Evolutionary conservation across 1,140 invertebrate species (phyloP).

Genomic region (Matsumurasca onukii): DNA sequence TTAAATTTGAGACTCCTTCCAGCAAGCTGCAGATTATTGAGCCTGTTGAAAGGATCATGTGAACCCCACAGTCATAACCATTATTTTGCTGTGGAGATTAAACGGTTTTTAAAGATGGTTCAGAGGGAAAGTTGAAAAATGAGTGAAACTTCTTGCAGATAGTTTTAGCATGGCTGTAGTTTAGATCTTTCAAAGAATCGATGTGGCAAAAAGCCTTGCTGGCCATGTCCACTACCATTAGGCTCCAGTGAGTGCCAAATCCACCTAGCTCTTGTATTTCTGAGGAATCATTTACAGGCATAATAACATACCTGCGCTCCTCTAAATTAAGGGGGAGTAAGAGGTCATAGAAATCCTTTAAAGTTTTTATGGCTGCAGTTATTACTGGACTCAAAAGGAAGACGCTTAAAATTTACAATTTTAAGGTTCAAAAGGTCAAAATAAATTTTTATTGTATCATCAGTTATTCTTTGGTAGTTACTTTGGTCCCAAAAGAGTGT

Average conservation of each 20-base stretch:
- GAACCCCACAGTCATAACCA: background rate
- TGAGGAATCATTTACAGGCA: background rate
- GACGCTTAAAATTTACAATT: no score
- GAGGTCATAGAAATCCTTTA: no score
- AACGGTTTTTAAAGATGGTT: background rate
- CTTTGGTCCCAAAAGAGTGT: no score
- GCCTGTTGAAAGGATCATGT: background rate
- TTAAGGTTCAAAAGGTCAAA: no score
- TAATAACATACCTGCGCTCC: background rate
- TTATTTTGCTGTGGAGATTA: background rate
- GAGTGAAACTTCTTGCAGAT: background rate
- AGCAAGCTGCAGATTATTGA: no score
- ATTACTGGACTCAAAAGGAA: no score
- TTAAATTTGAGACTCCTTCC: background rate
- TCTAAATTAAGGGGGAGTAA: no score
- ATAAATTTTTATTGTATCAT: no score
- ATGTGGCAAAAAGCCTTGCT: background rate
- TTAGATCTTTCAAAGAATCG: no score
- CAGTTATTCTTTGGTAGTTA: no score
- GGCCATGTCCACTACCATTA: background rate
- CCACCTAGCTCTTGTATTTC: background rate
- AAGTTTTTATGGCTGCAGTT: no score
- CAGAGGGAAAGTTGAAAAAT: background rate
- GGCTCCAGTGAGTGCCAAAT: background rate
- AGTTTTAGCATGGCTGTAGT: background rate